Base-by-base conservation (phyloP, 2,888 invertebrate species). In the Apodemia zela region DNA sequence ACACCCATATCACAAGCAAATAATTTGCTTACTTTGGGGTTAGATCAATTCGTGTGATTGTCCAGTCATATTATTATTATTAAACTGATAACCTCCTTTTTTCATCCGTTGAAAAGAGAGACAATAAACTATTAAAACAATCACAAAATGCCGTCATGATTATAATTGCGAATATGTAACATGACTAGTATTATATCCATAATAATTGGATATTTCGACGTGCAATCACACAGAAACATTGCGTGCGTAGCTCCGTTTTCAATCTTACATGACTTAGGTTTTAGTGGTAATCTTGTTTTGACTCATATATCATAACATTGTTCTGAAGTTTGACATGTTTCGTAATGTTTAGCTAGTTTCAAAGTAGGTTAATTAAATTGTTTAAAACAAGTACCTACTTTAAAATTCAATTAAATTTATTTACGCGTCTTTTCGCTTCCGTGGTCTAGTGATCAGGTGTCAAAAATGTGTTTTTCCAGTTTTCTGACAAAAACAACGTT, bases 191-290 rank as follows among this genome's bases (percentile, higher is more conserved):
- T 51, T 51, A 15, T 15, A 29, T 29, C 25, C 25, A 54, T 54
- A 7, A 29, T 3, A 3, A 29, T 3, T 15, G 21, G 13, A 29
- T 54, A 25, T 29, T 29, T 54, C 54, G 21, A 29, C 2, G 6
- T 7, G 54, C 25, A 54, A 29, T 29, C 25, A 25, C 6, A 54
- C 11, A 54, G 15, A 25, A 54, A 29, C 29, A 54, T 54, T 54
- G 54, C 54, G 54, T 54, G 54, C n/a, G 7, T 29, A 54, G n/a
- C 54, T 29, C 15, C 54, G 29, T 7, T 54, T 29, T 54, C 25
- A 54, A 54, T 54, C 54, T 54, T 54, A 54, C 54, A 29, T 54
- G 54, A 54, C 25, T 25, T 54, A 8, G 29, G 29, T 54, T 29
- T 15, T 7, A 54, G n/a, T 6, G 25, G 51, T 54, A 54, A 25